A percentile compares a stretch with the other conserved stretches of the same genome.
Conservation (phyloP, 2,888 invertebrate genomes). For the Aricia artaxerxes region DNA sequence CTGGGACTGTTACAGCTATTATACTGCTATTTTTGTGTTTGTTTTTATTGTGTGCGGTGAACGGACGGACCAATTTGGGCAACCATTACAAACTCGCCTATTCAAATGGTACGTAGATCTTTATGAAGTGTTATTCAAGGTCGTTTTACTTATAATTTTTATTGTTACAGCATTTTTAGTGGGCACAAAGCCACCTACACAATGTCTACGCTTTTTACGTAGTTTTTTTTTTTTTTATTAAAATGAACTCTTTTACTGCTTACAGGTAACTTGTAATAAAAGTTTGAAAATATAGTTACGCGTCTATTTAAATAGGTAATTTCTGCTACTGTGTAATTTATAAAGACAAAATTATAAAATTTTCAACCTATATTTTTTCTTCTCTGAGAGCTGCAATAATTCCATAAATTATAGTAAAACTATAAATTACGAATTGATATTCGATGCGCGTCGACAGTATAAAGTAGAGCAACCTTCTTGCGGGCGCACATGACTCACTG, state of each 20-base stretch:
- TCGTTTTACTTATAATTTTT: slow-evolving; percentile 40
- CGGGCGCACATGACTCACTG: slow-evolving; percentile 48
- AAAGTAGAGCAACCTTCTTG: slow-evolving; percentile 60
- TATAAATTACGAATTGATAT: slow-evolving; percentile 35
- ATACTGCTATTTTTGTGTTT: slow-evolving; percentile 74
- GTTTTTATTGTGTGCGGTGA: slow-evolving; percentile 74
- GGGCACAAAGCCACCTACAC: slow-evolving; percentile 3
- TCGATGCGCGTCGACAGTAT: slow-evolving; percentile 39
- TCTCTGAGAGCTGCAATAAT: not conserved
- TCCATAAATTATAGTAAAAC: slow-evolving; percentile 17
- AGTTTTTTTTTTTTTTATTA: not conserved
- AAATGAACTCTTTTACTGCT: not conserved
- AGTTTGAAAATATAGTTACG: not conserved
- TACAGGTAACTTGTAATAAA: not conserved
- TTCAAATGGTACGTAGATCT: slow-evolving; percentile 54
- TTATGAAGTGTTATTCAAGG: slow-evolving; percentile 47
- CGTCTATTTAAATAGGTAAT: not conserved
- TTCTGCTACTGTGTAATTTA: not conserved
- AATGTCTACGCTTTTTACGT: not conserved
- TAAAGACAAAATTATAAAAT: not conserved
- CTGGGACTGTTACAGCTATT: slow-evolving; percentile 75
- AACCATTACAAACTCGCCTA: slow-evolving; percentile 60
- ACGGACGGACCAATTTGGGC: slow-evolving; percentile 67
- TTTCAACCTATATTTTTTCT: not conserved
- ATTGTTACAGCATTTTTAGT: slow-evolving; percentile 30